Base-by-base conservation (phyloP, 2,113 vertebrate species). In the Ovibos moschatus region DNA sequence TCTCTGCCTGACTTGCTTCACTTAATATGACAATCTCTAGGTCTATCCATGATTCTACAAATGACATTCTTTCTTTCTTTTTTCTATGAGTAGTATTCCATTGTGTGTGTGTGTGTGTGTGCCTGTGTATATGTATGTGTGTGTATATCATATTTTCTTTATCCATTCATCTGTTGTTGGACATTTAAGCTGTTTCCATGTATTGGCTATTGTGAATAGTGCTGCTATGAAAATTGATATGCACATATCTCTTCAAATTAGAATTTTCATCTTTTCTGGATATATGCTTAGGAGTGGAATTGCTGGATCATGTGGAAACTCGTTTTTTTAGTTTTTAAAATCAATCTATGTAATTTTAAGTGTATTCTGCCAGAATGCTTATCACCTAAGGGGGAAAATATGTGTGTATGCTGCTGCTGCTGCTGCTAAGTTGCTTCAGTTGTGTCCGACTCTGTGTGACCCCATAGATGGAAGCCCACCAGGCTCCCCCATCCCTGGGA, bases 331-430 rank as follows among this genome's bases (percentile, higher is more conserved):
- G 19, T 8, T 36, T 83, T 55, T 0, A 36, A 36, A 55, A 28
- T 88, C 53, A 84, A n/a, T 67, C 27, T 84, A 87, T 30, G 40
- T 95, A 84, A 94, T 93, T 97, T 91, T 83, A 89, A 85, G n/a
- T 91, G 25, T 36, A 81, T 93, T 58, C 23, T 95, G 10, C 45
- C 64, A 97, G 84, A 53, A 60, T 93, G 12, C 11, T 97, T 87
- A 55, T 81, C 71, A 47, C 3, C 9, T 74, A 58, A 90, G 5
- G 43, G n/a, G 19, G 40, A 82, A 79, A 74, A 55, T 74, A 64
- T 33, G 9, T 87, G 40, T 17, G 11, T 51, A 55, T 51, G 45
- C 45, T 47, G 45, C 45, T 47, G 45, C 45, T 47, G 45, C 45
- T 47, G 45, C 45, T 11, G 45, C 45, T 47, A 47, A 47, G 45